A percentile compares a stretch with the other conserved stretches of the same genome.
Conservation (phyloP, 2,888 invertebrate genomes). For the Parthenolecanium corni region DNA sequence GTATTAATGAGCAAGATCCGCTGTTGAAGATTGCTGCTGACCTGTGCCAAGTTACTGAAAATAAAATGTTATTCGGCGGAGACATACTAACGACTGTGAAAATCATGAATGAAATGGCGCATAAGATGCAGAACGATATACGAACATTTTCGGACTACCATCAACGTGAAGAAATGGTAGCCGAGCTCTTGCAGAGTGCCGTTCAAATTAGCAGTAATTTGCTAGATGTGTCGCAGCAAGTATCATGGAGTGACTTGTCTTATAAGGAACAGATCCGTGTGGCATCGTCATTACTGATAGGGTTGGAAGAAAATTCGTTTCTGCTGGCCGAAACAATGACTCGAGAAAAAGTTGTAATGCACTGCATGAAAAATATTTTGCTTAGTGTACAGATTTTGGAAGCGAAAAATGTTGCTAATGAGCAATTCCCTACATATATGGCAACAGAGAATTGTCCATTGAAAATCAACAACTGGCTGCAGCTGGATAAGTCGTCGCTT, state of each 20-base stretch:
- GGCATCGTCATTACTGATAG: conserved; percentile 70
- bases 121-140: conserved; percentile 70
- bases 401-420: conserved; percentile 61
- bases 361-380: conserved; percentile 79
- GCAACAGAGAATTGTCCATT: conserved; percentile 48
- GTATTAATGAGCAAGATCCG: conserved; percentile 61
- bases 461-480: conserved; percentile 66
- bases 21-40: conserved; percentile 70
- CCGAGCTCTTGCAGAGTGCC: conserved; percentile 69
- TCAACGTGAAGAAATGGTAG: conserved; percentile 70
- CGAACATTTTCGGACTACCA: conserved; percentile 65
- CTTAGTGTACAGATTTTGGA: conserved; percentile 74
- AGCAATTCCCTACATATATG: conserved; percentile 59
- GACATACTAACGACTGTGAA: conserved; percentile 83
- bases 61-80: conserved; percentile 74
- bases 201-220: conserved; percentile 78
- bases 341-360: conserved; percentile 69
- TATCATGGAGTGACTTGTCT: conserved; percentile 76
- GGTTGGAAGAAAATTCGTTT: conserved; percentile 79
- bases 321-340: conserved; percentile 75
- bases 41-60: conserved; percentile 70
- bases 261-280: conserved; percentile 74
- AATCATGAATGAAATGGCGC: conserved; percentile 74
- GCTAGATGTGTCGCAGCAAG: conserved; percentile 67
- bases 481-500: conserved; percentile 68